These are phyloP conservation scores for Drosophila villosipedis DNA, from an alignment of 2,888 invertebrate genomes.

Conservation along the genomic window DNA sequence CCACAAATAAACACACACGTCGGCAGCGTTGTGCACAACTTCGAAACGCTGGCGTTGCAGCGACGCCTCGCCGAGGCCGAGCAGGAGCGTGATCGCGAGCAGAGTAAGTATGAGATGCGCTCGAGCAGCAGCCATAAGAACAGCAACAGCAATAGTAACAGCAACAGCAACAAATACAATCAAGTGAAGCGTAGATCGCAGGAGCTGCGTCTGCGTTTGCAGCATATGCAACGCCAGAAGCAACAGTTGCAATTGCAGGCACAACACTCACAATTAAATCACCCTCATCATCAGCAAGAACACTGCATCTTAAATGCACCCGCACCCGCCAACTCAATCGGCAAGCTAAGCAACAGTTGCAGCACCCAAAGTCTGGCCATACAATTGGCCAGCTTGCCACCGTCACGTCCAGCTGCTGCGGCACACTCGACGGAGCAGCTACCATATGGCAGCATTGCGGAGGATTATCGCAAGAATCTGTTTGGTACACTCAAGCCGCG, in stretches of 20 bases:
- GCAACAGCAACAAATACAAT: slow-evolving; percentile 80
- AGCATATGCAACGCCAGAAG: slow-evolving; percentile 75
- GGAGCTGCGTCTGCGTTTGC: slow-evolving; percentile 82
- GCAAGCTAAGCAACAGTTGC: slow-evolving; percentile 59
- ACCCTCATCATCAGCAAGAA: slow-evolving; percentile 43
- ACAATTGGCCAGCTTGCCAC: slow-evolving; percentile 45
- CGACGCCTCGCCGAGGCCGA: slow-evolving; percentile 72
- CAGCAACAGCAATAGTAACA: slow-evolving; percentile 79
- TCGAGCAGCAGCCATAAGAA: slow-evolving; percentile 60
- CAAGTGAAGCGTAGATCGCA: slow-evolving; percentile 84
- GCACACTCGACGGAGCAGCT: slow-evolving; percentile 58
- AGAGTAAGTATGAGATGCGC: slow-evolving; percentile 67
- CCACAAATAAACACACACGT: slow-evolving; percentile 85
- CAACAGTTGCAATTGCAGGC: slow-evolving; percentile 60
- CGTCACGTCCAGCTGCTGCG: slow-evolving; percentile 21
- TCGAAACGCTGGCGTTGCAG: slow-evolving; percentile 84
- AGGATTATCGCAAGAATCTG: slow-evolving; percentile 84
- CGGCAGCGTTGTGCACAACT: slow-evolving; percentile 85
- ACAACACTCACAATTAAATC: slow-evolving; percentile 38
- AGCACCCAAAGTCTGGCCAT: slow-evolving; percentile 69
- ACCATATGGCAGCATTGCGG: slow-evolving; percentile 66
- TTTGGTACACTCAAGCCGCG: slow-evolving; percentile 74
- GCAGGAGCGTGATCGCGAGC: slow-evolving; percentile 65
- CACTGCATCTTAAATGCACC: slow-evolving; percentile 40
- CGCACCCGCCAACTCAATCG: slow-evolving; percentile 17